Evolutionary conservation across 2,797 vertebrate genomes (phyloP).

Genomic region (Menidia menidia): DNA sequence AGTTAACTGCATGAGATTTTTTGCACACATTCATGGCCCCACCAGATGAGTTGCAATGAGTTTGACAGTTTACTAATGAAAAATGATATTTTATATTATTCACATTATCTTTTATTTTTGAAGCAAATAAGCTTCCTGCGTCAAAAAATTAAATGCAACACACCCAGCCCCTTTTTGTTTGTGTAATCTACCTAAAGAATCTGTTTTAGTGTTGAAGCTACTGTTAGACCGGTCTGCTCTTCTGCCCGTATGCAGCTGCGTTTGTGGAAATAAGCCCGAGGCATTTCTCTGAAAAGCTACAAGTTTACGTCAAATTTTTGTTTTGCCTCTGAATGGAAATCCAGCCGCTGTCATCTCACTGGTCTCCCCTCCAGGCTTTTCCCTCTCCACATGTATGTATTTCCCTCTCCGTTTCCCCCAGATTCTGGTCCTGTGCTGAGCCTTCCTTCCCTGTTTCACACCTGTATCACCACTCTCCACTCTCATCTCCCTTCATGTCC

Average conservation of each 20-base stretch:
- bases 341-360: not conserved
- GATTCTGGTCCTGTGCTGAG: not conserved
- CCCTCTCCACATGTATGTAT: not conserved
- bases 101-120: too few species aligned
- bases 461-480: conserved; percentile 10
- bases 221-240: not conserved
- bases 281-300: not conserved
- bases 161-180: too few species aligned
- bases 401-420: not conserved
- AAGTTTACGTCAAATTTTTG: not conserved
- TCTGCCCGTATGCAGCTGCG: not conserved
- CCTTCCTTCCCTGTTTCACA: not conserved
- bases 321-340: not conserved
- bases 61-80: too few species aligned
- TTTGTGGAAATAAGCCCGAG: not conserved
- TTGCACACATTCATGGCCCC: too few species aligned
- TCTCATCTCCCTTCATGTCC: conserved; percentile 22
- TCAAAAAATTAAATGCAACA: too few species aligned
- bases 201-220: too few species aligned
- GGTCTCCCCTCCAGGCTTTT: not conserved
- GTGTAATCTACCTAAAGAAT: too few species aligned
- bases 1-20: too few species aligned
- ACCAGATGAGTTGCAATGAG: too few species aligned
- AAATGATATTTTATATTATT: too few species aligned
- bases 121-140: too few species aligned